A percentile compares a stretch with the other conserved stretches of the same genome.
phyloP scores from a whole-genome alignment of 2,888 invertebrate genomes.

The Yponomeuta plumbellus region DNA sequence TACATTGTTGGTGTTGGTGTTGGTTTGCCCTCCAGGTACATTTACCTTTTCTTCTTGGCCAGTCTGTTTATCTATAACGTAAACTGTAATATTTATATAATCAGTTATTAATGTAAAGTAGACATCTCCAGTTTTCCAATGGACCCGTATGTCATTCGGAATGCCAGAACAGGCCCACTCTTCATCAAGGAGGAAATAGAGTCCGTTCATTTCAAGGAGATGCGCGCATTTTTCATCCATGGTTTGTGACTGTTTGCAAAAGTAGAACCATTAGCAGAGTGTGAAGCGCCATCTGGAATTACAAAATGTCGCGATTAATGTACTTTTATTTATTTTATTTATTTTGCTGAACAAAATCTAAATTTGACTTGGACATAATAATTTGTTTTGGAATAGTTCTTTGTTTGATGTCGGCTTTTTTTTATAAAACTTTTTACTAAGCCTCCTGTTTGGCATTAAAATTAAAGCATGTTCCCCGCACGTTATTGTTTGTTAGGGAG shows the following conservation, averaged over 20 bases:
- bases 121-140: constrained; percentile 60
- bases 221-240: constrained; percentile 22
- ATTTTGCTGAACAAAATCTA: too few species aligned
- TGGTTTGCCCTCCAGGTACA: constrained; percentile 61
- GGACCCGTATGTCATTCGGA: constrained; percentile 60
- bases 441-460: too few species aligned
- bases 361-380: too few species aligned
- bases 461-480: too few species aligned
- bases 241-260: not conserved
- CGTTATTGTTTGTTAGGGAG: too few species aligned
- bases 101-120: constrained; percentile 61
- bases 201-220: constrained; percentile 48
- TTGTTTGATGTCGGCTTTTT: too few species aligned
- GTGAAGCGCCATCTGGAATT: too few species aligned
- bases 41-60: constrained; percentile 54
- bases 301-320: too few species aligned
- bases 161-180: constrained; percentile 47
- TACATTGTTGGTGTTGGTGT: constrained; percentile 64
- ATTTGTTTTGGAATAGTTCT: too few species aligned
- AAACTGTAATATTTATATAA: constrained; percentile 49
- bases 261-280: too few species aligned
- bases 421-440: too few species aligned
- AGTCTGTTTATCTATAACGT: constrained; percentile 41
- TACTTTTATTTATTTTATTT: too few species aligned
- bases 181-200: constrained; percentile 44